These are phyloP conservation scores for Sternarchorhynchus goeldii DNA, from an alignment of 2,797 vertebrate species.

Conservation along the genomic window DNA sequence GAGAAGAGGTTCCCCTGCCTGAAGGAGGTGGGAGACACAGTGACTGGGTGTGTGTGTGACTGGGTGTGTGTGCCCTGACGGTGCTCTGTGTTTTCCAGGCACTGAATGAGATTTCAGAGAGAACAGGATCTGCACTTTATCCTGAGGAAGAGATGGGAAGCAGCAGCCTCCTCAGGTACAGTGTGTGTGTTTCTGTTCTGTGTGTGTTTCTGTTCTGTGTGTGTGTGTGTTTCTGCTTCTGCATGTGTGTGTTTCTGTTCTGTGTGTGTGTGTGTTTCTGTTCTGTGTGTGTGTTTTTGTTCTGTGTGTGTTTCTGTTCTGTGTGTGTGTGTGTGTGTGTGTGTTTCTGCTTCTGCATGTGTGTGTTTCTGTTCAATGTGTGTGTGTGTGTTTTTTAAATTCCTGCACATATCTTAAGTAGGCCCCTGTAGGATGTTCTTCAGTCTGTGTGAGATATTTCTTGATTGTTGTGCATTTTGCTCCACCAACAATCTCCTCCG, in stretches of 20 bases:
- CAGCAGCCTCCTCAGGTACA: slow-evolving; percentile 92
- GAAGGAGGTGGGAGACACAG: slow-evolving; percentile 75
- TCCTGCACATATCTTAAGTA: no score
- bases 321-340: slow-evolving; percentile 26
- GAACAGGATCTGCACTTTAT: slow-evolving; percentile 63
- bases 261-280: slow-evolving; percentile 20
- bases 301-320: slow-evolving; percentile 17
- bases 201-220: slow-evolving; percentile 15
- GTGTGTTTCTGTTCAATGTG: background rate
- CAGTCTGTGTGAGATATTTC: no score
- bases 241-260: slow-evolving; percentile 38
- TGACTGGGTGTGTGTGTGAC: background rate
- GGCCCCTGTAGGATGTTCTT: no score
- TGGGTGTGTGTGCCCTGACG: background rate
- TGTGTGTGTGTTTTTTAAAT: background rate
- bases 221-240: slow-evolving; percentile 26
- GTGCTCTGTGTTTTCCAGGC: slow-evolving; percentile 66
- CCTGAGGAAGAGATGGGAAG: slow-evolving; percentile 86
- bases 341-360: background rate
- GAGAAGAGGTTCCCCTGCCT: slow-evolving; percentile 84
- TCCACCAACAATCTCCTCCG: no score
- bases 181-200: slow-evolving; percentile 1
- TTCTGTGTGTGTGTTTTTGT: slow-evolving; percentile 45
- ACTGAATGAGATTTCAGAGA: slow-evolving; percentile 76
- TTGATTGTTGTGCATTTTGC: no score